Base-by-base conservation (phyloP, 2,888 invertebrate genomes). In the Nemapogon koenigi region DNA sequence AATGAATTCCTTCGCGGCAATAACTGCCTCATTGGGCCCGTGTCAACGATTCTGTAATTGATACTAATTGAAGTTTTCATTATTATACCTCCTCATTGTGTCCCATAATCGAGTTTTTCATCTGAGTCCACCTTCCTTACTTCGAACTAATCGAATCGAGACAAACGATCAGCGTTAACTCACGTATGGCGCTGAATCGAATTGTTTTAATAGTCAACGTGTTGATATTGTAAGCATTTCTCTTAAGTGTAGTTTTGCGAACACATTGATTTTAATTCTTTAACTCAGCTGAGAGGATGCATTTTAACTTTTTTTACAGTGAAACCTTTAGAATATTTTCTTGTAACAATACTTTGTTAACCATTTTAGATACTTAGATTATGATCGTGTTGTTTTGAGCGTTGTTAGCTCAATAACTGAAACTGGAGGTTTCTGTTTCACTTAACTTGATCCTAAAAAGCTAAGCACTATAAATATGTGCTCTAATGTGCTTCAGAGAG, bases 141-240 rank as follows among this genome's bases (percentile, higher is more conserved):
- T 35, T 26, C 16, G 18, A 16, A 51, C 50, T 54, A 60, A 60
- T 55, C 55, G 54, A 57, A 60, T 65, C 57, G 57, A 31, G 16
- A 56, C 61, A 57, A 57, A 55, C 51, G 55, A 52, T 50, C 46
- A 45, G 60, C 75, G 70, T 68, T 63, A 64, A 60, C 65, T 73
- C 76, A 76, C 76, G 76, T 76, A 66, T 73, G 56, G 55, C 63
- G 52, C 61, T 75, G 71, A 71, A 70, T 72, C 70, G 71, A 71
- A 75, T 70, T 69, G 69, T 69, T 62, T 65, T 69, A 65, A 66
- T 71, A 63, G 62, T 57, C 59, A 63, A 55, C 75, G 71, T 69
- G 69, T 56, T 46, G 65, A 60, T 62, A 73, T 72, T 67, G 60
- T 59, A 52, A 66, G 67, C 55, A 76, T 72, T 69, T 69, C 27